Evolutionary conservation across 2,888 invertebrate genomes (phyloP).

Genomic region (Andrena chrysosceles): DNA sequence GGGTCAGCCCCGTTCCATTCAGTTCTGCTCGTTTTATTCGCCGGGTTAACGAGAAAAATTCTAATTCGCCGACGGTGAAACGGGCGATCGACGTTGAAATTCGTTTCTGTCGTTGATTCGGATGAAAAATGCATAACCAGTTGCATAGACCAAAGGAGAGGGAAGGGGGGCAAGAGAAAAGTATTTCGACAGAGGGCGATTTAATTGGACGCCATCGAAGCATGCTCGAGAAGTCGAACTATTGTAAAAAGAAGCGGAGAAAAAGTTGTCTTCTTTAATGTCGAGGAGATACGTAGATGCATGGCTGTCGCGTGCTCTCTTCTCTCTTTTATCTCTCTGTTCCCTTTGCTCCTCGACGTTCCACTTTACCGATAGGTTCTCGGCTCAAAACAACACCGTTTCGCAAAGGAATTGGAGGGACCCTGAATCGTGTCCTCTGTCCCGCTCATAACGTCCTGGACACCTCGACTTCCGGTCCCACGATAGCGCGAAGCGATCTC

Average conservation of each 20-base stretch:
- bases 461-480: slow-evolving; percentile 52
- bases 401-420: not conserved
- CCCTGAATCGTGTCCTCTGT: slow-evolving; percentile 25
- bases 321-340: slow-evolving; percentile 4
- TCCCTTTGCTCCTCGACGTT: not conserved
- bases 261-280: too few species aligned
- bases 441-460: slow-evolving; percentile 45
- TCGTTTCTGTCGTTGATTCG: not conserved
- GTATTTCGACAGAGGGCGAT: not conserved
- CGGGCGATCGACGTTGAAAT: not conserved
- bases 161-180: not conserved
- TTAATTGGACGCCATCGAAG: not conserved
- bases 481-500: slow-evolving; percentile 51
- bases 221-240: not conserved
- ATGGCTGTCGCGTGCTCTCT: slow-evolving; percentile 17
- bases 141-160: not conserved
- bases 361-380: slow-evolving; percentile 10
- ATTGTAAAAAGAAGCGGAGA: not conserved
- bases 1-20: not conserved
- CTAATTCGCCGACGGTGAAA: not conserved
- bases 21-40: not conserved
- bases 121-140: not conserved
- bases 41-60: not conserved
- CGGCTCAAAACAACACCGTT: not conserved
- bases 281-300: slow-evolving; percentile 40